Base-by-base conservation (phyloP, 2,113 vertebrate species). In the Physeter macrocephalus region DNA sequence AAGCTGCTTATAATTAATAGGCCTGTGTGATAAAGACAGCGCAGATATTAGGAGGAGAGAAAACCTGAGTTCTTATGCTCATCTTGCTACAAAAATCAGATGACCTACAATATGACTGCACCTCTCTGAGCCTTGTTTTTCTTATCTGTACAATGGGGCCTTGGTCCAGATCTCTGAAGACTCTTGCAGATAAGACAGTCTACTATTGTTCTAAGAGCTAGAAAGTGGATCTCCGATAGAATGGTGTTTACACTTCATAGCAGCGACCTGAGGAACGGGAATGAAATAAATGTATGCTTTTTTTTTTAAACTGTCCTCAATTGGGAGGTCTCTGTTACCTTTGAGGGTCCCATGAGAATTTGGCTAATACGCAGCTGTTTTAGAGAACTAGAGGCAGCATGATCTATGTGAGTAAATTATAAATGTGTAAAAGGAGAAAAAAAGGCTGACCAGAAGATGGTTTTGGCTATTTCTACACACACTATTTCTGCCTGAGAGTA, bases 21-120 rank as follows among this genome's bases (percentile, higher is more conserved):
- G 9, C 2, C 8, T 4, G 8, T 34, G 18, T 46, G 88, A 64
- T 3, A 23, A 36, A 21, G 46, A 10, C 0, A 0, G 21, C 36
- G 14, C 1, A 8, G 29, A 12, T 18, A 64, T 21, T 13, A 84
- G 12, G 25, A 18, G 43, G 49, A 78, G 17, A 92, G 67, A 85
- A 81, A 94, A 57, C n/a, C 54, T 21, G n/a, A 82, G 34, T 54
- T 69, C 36, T 43, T 54, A n/a, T 31, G 39, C 57, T 90, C 13
- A 29, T 7, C 12, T 41, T 78, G n/a, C 21, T 52, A 57, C 1
- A 36, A 67, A 71, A 78, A 72, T 4, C 25, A 83, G 5, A 36
- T 15, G 57, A 4, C 12, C 69, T 54, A 7, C 25, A 25, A 7
- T 66, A 72, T 12, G 46, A 57, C 36, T 71, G 27, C 20, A 9